A percentile compares a stretch with the other conserved stretches of the same genome.
Conservation (phyloP, 2,888 invertebrate species). For the Bursaphelenchus okinawaensis region DNA sequence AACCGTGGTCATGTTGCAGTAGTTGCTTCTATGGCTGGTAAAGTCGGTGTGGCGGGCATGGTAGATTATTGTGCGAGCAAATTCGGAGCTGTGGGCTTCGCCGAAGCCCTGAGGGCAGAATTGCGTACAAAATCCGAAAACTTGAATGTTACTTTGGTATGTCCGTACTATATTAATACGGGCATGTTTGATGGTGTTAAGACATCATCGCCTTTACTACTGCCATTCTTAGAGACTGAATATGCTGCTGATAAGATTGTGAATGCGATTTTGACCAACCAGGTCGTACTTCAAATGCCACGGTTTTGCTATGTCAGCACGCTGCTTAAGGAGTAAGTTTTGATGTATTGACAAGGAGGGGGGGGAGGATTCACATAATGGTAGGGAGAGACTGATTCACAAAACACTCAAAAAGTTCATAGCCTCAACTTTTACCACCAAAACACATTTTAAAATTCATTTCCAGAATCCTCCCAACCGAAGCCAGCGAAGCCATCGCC, state of each 20-base stretch:
- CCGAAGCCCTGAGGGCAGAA: conserved; percentile 71
- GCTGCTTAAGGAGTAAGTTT: conserved; percentile 24
- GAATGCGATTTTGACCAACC: conserved; percentile 72
- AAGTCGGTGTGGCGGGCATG: conserved; percentile 67
- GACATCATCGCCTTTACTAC: conserved; percentile 61
- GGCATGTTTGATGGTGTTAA: conserved; percentile 91
- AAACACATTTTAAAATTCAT: neutral
- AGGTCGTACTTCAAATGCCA: conserved; percentile 74
- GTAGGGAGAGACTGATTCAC: no score
- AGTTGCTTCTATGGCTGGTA: conserved; percentile 77
- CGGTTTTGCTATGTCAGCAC: conserved; percentile 67
- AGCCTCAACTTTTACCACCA: no score
- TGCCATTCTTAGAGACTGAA: conserved; percentile 68
- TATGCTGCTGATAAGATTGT: conserved; percentile 80
- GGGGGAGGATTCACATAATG: no score
- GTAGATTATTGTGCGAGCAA: conserved; percentile 90
- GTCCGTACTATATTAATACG: conserved; percentile 91
- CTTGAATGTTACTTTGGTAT: conserved; percentile 65
- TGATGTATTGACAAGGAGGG: no score
- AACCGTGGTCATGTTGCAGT: conserved; percentile 87
- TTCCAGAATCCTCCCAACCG: conserved; percentile 42
- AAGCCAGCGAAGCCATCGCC: conserved; percentile 29
- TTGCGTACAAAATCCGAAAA: conserved; percentile 13
- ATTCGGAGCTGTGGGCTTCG: conserved; percentile 86
- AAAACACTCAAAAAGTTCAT: no score